phyloP scores from a whole-genome alignment of 2,113 vertebrate species.

The Takifugu bimaculatus region DNA sequence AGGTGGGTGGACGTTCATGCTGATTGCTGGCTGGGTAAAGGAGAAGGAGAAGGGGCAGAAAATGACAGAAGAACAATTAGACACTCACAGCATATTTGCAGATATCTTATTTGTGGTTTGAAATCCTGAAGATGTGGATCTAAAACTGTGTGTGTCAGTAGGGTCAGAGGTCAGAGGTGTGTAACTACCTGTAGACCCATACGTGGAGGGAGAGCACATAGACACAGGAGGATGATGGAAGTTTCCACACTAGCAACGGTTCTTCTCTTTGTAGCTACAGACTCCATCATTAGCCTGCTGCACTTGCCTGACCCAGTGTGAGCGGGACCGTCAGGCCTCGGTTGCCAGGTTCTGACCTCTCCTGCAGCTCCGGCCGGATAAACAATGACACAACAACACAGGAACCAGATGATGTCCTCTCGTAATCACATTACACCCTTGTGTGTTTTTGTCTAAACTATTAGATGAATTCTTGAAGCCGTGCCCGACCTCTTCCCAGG shows the following conservation, averaged over 20 bases:
- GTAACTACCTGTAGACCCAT: neutral
- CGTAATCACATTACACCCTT: neutral
- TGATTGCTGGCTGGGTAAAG: no score
- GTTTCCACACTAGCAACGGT: no score
- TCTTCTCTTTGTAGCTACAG: no score
- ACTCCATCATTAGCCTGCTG: neutral
- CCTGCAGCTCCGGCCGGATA: slow-evolving; percentile 25
- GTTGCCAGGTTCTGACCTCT: slow-evolving; percentile 23
- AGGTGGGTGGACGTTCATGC: no score
- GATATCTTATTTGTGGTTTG: no score
- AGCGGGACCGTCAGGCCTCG: neutral
- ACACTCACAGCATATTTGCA: no score
- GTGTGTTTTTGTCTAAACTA: slow-evolving; percentile 1
- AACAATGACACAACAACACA: slow-evolving; percentile 51
- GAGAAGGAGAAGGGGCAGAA: no score
- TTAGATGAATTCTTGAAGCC: slow-evolving; percentile 27
- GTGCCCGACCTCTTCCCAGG: neutral
- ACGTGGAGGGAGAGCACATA: neutral
- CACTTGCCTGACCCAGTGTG: slow-evolving; percentile 5
- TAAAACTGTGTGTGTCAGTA: no score
- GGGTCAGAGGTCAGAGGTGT: no score
- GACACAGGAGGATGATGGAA: no score
- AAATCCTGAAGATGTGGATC: no score
- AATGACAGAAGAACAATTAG: no score
- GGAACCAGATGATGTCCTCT: slow-evolving; percentile 65